A percentile compares a stretch with the other conserved stretches of the same genome.
These are phyloP conservation scores for Glossosoma conforme DNA, from an alignment of 1,140 invertebrate genomes.

Conservation along the genomic window DNA sequence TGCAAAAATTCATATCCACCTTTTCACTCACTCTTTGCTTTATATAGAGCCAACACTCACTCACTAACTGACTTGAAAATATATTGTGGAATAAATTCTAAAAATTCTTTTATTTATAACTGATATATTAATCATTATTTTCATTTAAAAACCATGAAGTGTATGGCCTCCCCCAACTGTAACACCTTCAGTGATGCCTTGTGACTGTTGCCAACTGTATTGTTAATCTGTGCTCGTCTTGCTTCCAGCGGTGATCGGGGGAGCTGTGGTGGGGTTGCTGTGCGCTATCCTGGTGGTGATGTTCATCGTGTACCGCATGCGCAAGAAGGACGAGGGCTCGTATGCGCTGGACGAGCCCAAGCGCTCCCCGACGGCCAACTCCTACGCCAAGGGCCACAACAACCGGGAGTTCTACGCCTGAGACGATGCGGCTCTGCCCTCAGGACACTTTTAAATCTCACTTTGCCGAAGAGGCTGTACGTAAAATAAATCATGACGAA, in stretches of 20 bases:
- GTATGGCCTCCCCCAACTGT: too few relatives aligned
- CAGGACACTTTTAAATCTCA: conserved; percentile 38
- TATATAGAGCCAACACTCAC: too few relatives aligned
- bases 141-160: too few relatives aligned
- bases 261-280: conserved; percentile 92
- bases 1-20: too few relatives aligned
- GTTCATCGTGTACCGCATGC: conserved; percentile 99
- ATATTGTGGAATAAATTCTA: too few relatives aligned
- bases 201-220: too few relatives aligned
- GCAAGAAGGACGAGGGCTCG: conserved; percentile 99
- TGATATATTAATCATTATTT: too few relatives aligned
- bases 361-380: conserved; percentile 82
- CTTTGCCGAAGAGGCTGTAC: conserved; percentile 26
- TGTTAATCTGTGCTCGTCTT: too few relatives aligned
- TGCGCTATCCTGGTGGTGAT: conserved; percentile 98
- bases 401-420: conserved; percentile 94
- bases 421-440: conserved; percentile 53
- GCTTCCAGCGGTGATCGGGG: conserved; percentile 91
- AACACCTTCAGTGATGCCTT: too few relatives aligned
- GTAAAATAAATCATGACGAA: conserved; percentile 24
- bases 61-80: too few relatives aligned
- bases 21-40: too few relatives aligned
- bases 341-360: conserved; percentile 97
- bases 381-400: conserved; percentile 83
- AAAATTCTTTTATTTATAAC: too few relatives aligned